Evolutionary conservation across 2,797 vertebrate genomes (phyloP), one percentile per base, ranked within the genome.

Genomic region (Chelon labrosus): DNA sequence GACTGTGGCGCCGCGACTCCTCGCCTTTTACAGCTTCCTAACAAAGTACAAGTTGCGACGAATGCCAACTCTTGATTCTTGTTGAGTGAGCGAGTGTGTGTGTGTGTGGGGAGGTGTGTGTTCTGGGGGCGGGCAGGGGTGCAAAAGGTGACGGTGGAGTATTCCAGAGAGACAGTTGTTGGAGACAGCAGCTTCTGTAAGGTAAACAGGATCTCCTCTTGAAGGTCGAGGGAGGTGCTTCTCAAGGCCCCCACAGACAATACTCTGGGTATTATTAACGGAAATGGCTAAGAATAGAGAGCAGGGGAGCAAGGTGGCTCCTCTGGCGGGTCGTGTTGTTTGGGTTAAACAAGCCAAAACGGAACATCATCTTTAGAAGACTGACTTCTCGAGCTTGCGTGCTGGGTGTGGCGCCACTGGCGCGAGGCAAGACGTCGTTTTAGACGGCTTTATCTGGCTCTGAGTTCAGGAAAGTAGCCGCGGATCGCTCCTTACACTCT

Each of bases 201-300:
- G 90, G 90, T 94, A 95, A 95, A 95, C 94, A 95, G 94, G 94
- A 95, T 95, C 91, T 94, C 62, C 75, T 92, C 88, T 91, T 89
- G 89, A 90, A 93, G 93, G 93, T 91, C 88, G 83, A 87, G 86
- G 91, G 93, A 91, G 93, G 91, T 90, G 73, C 88, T 92, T 89
- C 87, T 93, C 92, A 94, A 92, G 91, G 92, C 91, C 89, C 88
- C 86, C 83, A 74, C 90, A 95, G 93, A 95, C 94, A 94, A 94
- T 95, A 93, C 94, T 91, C 86, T 93, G 92, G 85, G 87, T 94
- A 93, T 93, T 94, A 88, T 94, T 92, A 94, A 93, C 87, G 92
- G 94, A 95, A 95, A 91, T 69, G 82, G 88, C 93, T 94, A 95
- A 94, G 94, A 95, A 95, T 95, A 95, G 94, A 92, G 92, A 90